Conservation (phyloP, 2,888 invertebrate genomes). For the Sarcophaga rosellei region DNA sequence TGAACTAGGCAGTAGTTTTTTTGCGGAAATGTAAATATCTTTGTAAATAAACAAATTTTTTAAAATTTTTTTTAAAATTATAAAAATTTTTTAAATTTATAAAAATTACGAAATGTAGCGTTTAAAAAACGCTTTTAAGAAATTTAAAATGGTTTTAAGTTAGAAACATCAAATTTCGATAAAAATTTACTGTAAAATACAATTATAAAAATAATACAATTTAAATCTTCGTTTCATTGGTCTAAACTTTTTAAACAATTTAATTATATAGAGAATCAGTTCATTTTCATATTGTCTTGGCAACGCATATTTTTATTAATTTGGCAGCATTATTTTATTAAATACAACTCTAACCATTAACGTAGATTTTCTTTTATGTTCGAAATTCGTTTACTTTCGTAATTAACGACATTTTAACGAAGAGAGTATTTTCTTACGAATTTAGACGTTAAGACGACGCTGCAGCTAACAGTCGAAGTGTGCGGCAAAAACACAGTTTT, state of each 20-base stretch:
- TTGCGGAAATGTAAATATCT: constrained; percentile 69
- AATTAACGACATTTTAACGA: constrained; percentile 59
- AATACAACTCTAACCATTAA: constrained; percentile 33
- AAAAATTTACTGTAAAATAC: no score
- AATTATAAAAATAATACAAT: no score
- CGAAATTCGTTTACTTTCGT: constrained; percentile 43
- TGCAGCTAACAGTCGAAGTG: constrained; percentile 55
- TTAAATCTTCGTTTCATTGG: no score
- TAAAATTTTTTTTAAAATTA: no score
- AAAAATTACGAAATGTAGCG: background rate
- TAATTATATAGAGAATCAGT: no score
- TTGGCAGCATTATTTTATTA: background rate
- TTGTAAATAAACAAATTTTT: constrained; percentile 6
- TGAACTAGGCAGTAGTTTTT: constrained; percentile 72
- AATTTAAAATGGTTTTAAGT: no score
- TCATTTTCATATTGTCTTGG: no score
- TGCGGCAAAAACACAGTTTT: constrained; percentile 38
- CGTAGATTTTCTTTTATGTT: constrained; percentile 27
- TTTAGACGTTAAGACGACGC: constrained; percentile 63
- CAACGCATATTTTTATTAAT: background rate
- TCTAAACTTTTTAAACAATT: no score
- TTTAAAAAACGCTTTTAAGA: no score
- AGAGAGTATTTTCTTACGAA: constrained; percentile 30
- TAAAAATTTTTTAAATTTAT: no score
- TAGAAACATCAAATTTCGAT: no score